A percentile compares a stretch with the other conserved stretches of the same genome.
phyloP scores from a whole-genome alignment of 2,113 vertebrate genomes.

The Clupea harengus region DNA sequence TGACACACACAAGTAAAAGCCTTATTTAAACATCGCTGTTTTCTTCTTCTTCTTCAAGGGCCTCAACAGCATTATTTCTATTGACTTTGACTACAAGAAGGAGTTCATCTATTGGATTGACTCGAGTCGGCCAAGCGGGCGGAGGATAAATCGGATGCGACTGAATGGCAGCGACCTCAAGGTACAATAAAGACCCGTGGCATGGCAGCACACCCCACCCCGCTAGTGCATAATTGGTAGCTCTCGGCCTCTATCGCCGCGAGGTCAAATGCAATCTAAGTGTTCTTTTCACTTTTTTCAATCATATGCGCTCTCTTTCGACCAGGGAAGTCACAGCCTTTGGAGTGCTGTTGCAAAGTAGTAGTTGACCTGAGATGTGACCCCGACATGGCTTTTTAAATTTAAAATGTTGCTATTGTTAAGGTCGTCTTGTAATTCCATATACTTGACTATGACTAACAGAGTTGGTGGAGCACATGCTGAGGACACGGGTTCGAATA shows the following conservation, averaged over 20 bases:
- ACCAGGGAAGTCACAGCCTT: not conserved
- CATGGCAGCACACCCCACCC: not conserved
- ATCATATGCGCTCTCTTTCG: not conserved
- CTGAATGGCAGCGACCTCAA: conserved; percentile 85
- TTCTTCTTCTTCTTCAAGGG: conserved; percentile 74
- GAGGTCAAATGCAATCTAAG: not conserved
- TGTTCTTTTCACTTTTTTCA: not conserved
- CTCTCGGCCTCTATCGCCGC: not conserved
- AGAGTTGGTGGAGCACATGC: too few species aligned
- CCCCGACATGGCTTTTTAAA: too few species aligned
- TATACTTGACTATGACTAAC: too few species aligned
- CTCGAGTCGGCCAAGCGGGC: conserved; percentile 83
- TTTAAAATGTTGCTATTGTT: too few species aligned
- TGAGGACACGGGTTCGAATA: too few species aligned
- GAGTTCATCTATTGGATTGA: conserved; percentile 90
- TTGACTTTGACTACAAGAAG: conserved; percentile 87
- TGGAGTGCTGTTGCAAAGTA: not conserved
- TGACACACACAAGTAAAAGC: too few species aligned
- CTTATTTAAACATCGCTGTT: not conserved
- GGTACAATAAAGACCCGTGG: conserved; percentile 57
- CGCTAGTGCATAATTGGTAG: not conserved
- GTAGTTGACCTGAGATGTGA: too few species aligned
- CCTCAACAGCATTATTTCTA: conserved; percentile 82
- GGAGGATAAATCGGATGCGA: conserved; percentile 83
- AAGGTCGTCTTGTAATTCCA: too few species aligned